Evolutionary conservation across 2,113 vertebrate genomes (phyloP), one percentile per base, ranked within the genome.

Genomic region (Corythornis madagascariensis): DNA sequence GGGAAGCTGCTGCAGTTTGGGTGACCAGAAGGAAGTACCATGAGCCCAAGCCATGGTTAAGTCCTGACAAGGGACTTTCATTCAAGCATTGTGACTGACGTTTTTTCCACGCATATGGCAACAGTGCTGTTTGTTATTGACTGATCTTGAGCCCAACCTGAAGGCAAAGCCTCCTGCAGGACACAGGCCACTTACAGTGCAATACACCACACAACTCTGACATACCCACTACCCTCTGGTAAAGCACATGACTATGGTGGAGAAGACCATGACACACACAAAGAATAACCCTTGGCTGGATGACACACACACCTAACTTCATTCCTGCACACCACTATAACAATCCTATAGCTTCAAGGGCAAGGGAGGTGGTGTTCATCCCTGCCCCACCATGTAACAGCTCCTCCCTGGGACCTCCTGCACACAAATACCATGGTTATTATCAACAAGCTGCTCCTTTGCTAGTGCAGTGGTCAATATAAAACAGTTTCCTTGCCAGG

Each of bases 201-300:
- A 48, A 42, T 83, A 24, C 42, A 38, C 1, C 80, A 6, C 26
- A 2, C 5, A 81, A 26, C 19, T 71, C 24, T 33, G 42, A 10
- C 0, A 0, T 15, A 17, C 3, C 17, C 56, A 28, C 38, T 52
- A 4, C 26, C 14, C 35, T n/a, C 65, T 1, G 0, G 0, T 74
- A 48, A 67, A 67, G 33, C 22, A 66, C 0, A 0, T 1, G 17
- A 42, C 18, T 29, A 0, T 4, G 16, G 52, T 2, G 29, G 29
- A 69, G 76, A 47, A 40, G 81, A 16, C 0, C 0, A 31, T 3
- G 11, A 47, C 33, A 6, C 3, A 7, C 10, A 13, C 2, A 2
- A 3, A 53, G 29, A 26, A 26, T 2, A n/a, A 28, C 26, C 13
- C 47, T 24, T 31, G 8, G 52, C 40, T 0, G 38, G 38, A 1